A percentile compares a stretch with the other conserved stretches of the same genome.
These are phyloP conservation scores for Euproctis similis DNA, from an alignment of 2,888 invertebrate genomes.

Conservation along the genomic window DNA sequence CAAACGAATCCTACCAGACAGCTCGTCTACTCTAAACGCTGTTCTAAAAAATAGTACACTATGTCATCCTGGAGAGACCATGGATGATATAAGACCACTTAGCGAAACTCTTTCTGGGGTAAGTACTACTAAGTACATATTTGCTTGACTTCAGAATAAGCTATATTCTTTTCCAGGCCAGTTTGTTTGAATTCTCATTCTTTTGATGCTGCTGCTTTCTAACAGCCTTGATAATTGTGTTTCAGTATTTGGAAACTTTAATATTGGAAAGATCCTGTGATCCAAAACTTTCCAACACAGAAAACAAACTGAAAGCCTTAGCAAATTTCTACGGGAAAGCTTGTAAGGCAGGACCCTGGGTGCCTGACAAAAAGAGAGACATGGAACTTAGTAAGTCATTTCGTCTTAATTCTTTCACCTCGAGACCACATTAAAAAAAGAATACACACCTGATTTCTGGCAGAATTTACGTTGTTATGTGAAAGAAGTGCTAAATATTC, in stretches of 20 bases:
- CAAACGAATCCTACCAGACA: constrained; percentile 50
- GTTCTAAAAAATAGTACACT: constrained; percentile 80
- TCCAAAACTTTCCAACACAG: constrained; percentile 79
- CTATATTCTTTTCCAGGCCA: too few relatives aligned
- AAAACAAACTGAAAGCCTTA: constrained; percentile 84
- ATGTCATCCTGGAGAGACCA: constrained; percentile 89
- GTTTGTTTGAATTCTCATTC: too few relatives aligned
- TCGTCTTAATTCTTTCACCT: too few relatives aligned
- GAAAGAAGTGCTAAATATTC: too few relatives aligned
- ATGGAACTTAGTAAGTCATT: constrained; percentile 80
- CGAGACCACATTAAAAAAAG: too few relatives aligned
- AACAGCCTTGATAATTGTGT: too few relatives aligned
- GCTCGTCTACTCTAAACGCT: constrained; percentile 58
- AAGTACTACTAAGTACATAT: too few relatives aligned
- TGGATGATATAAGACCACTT: constrained; percentile 78
- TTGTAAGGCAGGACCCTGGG: constrained; percentile 92
- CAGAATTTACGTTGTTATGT: too few relatives aligned
- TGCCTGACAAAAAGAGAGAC: constrained; percentile 79
- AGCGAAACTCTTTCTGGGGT: constrained; percentile 86
- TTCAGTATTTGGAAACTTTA: constrained; percentile 83
- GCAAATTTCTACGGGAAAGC: constrained; percentile 85
- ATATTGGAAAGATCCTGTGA: constrained; percentile 84
- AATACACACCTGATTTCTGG: too few relatives aligned
- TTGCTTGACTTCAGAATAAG: too few relatives aligned
- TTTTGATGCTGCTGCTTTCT: too few relatives aligned